These are phyloP conservation scores for Tortricodes alternella DNA, from an alignment of 2,888 invertebrate genomes.

Conservation along the genomic window DNA sequence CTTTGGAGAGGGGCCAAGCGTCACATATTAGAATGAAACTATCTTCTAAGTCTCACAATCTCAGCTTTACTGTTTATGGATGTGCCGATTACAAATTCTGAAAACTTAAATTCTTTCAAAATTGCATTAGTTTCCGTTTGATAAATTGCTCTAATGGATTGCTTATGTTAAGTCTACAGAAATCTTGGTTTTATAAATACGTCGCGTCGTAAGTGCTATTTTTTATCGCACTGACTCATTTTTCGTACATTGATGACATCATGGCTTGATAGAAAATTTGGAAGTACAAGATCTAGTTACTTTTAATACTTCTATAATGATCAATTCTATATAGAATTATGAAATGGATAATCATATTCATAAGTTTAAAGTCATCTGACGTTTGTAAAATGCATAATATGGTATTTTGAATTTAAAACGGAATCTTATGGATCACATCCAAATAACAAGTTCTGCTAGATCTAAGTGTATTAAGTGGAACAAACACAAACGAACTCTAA, in stretches of 20 bases:
- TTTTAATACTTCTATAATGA: not conserved
- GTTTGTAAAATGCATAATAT: too few species aligned
- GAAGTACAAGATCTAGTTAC: not conserved
- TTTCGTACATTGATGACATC: conserved; percentile 3
- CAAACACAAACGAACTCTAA: conserved; percentile 9
- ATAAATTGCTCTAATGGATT: not conserved
- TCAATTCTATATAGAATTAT: too few species aligned
- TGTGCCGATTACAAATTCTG: not conserved
- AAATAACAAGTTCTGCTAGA: not conserved
- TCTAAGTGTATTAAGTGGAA: conserved; percentile 10
- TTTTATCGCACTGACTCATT: not conserved
- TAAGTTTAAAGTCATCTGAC: too few species aligned
- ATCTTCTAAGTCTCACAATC: conserved; percentile 3
- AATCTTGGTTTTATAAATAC: conserved; percentile 1
- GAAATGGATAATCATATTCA: too few species aligned
- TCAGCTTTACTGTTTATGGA: conserved; percentile 9
- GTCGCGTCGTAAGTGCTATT: not conserved
- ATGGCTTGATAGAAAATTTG: not conserved
- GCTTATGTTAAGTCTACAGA: conserved; percentile 8
- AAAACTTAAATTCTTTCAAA: not conserved
- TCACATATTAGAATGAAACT: conserved; percentile 41
- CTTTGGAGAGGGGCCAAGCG: conserved; percentile 60
- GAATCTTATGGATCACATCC: not conserved
- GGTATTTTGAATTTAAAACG: too few species aligned
- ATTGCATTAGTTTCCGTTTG: not conserved